These are phyloP conservation scores for Cryptotermes secundus DNA, from an alignment of 1,140 invertebrate species.

Conservation along the genomic window DNA sequence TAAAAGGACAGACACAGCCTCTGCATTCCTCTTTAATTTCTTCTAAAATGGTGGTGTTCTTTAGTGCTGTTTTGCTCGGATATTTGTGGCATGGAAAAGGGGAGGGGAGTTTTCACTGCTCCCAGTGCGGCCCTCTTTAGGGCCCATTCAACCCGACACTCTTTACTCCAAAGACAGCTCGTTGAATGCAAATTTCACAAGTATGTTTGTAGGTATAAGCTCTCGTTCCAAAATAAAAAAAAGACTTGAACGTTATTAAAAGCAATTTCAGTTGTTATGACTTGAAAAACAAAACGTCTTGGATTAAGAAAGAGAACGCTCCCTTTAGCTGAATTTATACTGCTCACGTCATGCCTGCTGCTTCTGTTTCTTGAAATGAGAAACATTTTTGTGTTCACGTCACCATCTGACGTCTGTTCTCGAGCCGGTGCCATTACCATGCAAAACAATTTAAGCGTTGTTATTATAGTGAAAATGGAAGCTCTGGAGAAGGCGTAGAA, in stretches of 20 bases:
- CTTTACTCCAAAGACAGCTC: background rate
- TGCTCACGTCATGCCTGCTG: background rate
- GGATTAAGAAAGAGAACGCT: background rate
- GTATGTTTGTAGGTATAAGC: background rate
- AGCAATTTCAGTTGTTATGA: background rate
- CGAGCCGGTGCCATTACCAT: no score
- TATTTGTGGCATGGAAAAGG: background rate
- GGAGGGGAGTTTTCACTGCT: background rate
- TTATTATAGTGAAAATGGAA: no score
- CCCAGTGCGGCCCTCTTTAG: background rate
- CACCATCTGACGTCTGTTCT: no score
- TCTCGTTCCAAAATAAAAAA: slow-evolving; percentile 6
- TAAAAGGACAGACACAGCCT: no score
- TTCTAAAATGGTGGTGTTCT: background rate
- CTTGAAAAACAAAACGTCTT: slow-evolving; percentile 13
- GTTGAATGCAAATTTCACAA: slow-evolving; percentile 11
- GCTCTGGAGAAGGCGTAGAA: no score
- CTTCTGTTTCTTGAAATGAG: background rate
- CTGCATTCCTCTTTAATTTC: no score
- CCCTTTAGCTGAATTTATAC: background rate
- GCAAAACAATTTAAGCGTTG: no score
- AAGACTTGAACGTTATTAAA: background rate
- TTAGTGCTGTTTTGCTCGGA: background rate
- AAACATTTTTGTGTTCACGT: background rate
- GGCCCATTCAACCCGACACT: background rate